Evolutionary conservation across 2,113 vertebrate species (phyloP).

Genomic region (Arizona elegans): DNA sequence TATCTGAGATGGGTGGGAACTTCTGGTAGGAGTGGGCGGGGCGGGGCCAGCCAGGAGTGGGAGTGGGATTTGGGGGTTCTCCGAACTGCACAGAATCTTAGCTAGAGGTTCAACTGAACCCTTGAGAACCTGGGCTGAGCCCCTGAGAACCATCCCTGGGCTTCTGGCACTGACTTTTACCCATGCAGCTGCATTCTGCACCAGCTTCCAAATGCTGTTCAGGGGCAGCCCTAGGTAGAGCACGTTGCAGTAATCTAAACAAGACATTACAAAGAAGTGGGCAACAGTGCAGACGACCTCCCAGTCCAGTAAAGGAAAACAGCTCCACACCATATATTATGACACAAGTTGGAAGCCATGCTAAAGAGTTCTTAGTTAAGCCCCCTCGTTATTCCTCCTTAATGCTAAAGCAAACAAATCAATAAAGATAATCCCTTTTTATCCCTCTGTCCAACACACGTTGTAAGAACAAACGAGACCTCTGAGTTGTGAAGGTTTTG

Average conservation of each 20-base stretch:
- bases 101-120: no score
- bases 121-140: no score
- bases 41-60: no score
- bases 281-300: not conserved
- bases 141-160: no score
- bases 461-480: not conserved
- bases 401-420: constrained; percentile 2
- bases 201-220: not conserved
- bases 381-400: constrained; percentile 36
- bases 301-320: not conserved
- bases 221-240: not conserved
- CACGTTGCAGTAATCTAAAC: not conserved
- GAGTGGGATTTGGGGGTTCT: no score
- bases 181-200: not conserved
- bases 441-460: not conserved
- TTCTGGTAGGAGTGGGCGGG: no score
- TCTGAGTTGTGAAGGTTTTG: constrained; percentile 25
- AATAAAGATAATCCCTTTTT: not conserved
- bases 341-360: constrained; percentile 50
- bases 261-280: not conserved
- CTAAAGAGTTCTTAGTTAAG: constrained; percentile 21
- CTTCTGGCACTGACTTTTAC: no score
- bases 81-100: no score
- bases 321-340: constrained; percentile 13
- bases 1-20: not conserved